Evolutionary conservation across 30 jellyfish, hydroid and myxozoan genomes (phyloP), one percentile per base, ranked within the genome.

Genomic region (Calvadosia cruxmelitensis): DNA sequence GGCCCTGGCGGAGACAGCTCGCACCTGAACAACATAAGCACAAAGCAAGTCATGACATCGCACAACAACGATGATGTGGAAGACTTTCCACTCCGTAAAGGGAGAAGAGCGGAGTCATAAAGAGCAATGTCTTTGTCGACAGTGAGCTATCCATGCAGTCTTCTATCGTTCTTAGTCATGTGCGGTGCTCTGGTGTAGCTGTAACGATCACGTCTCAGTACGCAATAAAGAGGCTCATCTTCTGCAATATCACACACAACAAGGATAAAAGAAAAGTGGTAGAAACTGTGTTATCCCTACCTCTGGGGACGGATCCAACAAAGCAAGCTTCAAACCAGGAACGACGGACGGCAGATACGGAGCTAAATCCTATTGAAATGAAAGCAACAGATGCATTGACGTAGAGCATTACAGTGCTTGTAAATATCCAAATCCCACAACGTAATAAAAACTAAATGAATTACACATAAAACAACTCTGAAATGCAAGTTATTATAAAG

Each of bases 221-320:
- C 13, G 13, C 13, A 10, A 49, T 10, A 10, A 10, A 13, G 61
- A 49, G n/a, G 61, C 61, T 49, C 61, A 10, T 49, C 61, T 10
- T 10, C 13, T 49, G 13, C 23, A 49, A n/a, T 10, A 49, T 49
- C 13, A n/a, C 23, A n/a, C n/a, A n/a, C n/a, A n/a, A n/a, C n/a
- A n/a, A n/a, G n/a, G n/a, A n/a, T n/a, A n/a, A n/a, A n/a, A n/a
- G n/a, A n/a, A n/a, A n/a, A n/a, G n/a, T n/a, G n/a, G n/a, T n/a
- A n/a, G n/a, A n/a, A n/a, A n/a, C n/a, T n/a, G n/a, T n/a, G n/a
- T n/a, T n/a, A n/a, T 15, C 28, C 69, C 15, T 57, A 87, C 97
- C 91, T 88, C 97, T 0, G 97, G 97, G 2, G 97, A 82, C 1
- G 97, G 97, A 64, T 88, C 97, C 52, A 88, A 80, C 73, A 88